phyloP scores from a whole-genome alignment of 2,113 vertebrate species.

The Platichthys stellatus region DNA sequence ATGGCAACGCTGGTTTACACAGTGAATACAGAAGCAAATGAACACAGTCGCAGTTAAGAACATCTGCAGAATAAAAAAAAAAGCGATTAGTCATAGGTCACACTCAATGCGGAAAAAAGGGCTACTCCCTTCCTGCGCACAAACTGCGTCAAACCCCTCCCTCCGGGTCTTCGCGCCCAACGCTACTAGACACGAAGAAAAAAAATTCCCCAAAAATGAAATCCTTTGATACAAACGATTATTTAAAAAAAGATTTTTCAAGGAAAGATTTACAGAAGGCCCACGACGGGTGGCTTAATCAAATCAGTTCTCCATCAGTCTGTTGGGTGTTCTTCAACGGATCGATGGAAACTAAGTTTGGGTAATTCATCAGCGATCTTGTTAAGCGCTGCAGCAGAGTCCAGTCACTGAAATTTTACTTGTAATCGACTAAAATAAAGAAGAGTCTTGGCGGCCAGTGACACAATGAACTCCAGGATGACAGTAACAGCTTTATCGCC shows the following conservation, averaged over 20 bases:
- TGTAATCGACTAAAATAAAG: conserved; percentile 38
- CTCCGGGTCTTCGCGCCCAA: conserved; percentile 43
- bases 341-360: conserved; percentile 73
- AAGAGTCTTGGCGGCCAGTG: conserved; percentile 14
- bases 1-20: conserved; percentile 15
- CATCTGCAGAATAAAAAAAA: conserved; percentile 63
- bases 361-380: conserved; percentile 46
- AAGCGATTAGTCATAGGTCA: conserved; percentile 79
- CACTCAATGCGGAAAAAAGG: conserved; percentile 80
- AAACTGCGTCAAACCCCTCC: conserved; percentile 84
- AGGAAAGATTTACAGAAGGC: conserved; percentile 9
- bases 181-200: conserved; percentile 6
- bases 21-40: conserved; percentile 1
- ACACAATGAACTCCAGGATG: conserved; percentile 29
- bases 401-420: conserved; percentile 25
- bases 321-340: conserved; percentile 28
- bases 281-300: conserved; percentile 21
- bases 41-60: conserved; percentile 43
- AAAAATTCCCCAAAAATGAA: neutral
- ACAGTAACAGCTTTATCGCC: conserved; percentile 12
- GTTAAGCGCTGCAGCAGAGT: conserved; percentile 47
- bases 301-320: conserved; percentile 33
- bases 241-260: neutral
- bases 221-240: conserved; percentile 5
- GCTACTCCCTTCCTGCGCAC: conserved; percentile 83